phyloP scores from a whole-genome alignment of 2,797 vertebrate species.

The Amniataba percoides region DNA sequence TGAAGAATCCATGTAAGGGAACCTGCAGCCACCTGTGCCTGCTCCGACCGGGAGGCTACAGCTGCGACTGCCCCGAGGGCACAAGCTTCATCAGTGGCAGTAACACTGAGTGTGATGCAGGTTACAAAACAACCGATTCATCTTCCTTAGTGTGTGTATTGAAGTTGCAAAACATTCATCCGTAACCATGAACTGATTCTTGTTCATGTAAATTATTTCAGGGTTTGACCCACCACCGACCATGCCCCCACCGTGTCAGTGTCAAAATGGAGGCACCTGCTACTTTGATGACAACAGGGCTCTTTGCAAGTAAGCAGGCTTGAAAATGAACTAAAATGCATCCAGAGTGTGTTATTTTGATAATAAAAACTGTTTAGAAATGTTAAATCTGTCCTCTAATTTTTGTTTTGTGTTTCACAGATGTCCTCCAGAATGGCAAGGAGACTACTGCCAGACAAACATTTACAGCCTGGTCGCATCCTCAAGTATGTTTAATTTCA shows the following conservation, averaged over 20 bases:
- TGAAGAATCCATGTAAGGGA: constrained; percentile 83
- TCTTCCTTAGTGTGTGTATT: not conserved
- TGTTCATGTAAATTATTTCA: constrained; percentile 30
- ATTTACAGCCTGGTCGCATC: constrained; percentile 43
- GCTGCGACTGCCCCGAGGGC: constrained; percentile 83
- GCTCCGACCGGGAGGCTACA: constrained; percentile 80
- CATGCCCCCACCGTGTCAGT: constrained; percentile 82
- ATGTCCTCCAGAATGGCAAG: constrained; percentile 78
- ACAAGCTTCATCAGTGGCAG: constrained; percentile 75
- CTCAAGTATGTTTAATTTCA: constrained; percentile 64
- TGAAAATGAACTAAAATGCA: not conserved
- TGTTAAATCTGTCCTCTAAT: not conserved
- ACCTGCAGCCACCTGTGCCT: constrained; percentile 84
- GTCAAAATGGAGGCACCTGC: constrained; percentile 82
- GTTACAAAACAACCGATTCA: constrained; percentile 34
- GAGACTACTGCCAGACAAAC: constrained; percentile 76
- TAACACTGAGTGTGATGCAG: constrained; percentile 79
- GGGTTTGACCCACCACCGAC: constrained; percentile 79
- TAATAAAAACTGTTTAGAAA: not conserved
- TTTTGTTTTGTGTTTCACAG: constrained; percentile 55
- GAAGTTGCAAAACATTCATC: not conserved
- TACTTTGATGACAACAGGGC: constrained; percentile 81
- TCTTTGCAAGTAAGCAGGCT: constrained; percentile 79
- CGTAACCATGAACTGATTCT: not conserved
- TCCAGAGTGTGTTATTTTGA: not conserved